phyloP scores from a whole-genome alignment of 92 coral and sea anemone species.

The Siderastrea radians region DNA sequence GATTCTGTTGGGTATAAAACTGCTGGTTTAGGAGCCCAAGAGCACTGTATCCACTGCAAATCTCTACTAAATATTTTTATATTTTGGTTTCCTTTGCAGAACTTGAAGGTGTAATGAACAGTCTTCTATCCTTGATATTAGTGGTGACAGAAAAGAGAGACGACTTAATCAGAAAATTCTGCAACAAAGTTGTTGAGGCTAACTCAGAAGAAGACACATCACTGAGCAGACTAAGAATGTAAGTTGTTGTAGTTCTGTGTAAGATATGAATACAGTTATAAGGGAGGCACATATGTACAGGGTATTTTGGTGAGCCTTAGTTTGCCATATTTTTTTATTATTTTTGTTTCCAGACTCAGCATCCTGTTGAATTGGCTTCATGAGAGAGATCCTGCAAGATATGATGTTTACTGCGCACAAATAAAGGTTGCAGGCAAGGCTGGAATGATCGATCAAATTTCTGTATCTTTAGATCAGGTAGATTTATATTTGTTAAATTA shows the following conservation, averaged over 20 bases:
- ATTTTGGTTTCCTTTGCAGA: conserved; percentile 57
- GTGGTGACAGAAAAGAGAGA: conserved; percentile 87
- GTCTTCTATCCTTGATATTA: conserved; percentile 87
- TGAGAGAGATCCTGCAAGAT: conserved; percentile 87
- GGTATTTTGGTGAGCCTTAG: too few relatives aligned
- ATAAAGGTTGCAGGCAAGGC: conserved; percentile 88
- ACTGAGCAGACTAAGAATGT: conserved; percentile 86
- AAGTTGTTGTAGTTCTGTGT: conserved; percentile 17
- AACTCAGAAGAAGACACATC: conserved; percentile 77
- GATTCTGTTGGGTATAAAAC: too few relatives aligned
- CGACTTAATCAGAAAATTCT: conserved; percentile 84
- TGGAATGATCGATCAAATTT: conserved; percentile 81
- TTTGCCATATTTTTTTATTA: background rate
- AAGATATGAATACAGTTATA: too few relatives aligned
- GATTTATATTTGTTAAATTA: background rate
- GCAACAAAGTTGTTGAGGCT: conserved; percentile 74
- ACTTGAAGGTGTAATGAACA: conserved; percentile 96
- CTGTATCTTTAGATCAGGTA: conserved; percentile 82
- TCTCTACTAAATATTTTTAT: background rate
- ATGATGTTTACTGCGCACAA: conserved; percentile 92
- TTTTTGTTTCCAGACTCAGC: conserved; percentile 68
- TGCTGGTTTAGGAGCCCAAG: too few relatives aligned
- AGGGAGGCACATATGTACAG: too few relatives aligned
- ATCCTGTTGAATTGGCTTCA: conserved; percentile 92
- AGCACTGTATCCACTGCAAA: background rate